A percentile compares a stretch with the other conserved stretches of the same genome.
phyloP scores from a whole-genome alignment of 2,113 vertebrate genomes.

The Sprattus sprattus region DNA sequence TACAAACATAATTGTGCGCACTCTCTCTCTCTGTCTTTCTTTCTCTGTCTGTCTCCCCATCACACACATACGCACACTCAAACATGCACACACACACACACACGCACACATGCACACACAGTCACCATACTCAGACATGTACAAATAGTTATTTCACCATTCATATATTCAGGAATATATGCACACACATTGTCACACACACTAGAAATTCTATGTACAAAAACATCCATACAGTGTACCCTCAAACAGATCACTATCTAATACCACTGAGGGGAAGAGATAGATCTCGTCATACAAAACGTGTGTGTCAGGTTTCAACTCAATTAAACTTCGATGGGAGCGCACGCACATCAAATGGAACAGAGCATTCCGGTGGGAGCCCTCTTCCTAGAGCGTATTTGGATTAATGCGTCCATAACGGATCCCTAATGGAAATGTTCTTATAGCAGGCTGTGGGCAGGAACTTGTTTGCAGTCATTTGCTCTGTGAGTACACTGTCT shows the following conservation, averaged over 20 bases:
- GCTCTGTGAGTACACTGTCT: neutral
- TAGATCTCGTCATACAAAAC: neutral
- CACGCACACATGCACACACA: neutral
- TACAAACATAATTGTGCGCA: neutral
- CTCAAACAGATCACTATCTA: constrained; percentile 4
- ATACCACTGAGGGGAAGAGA: constrained; percentile 28
- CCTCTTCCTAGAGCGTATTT: neutral
- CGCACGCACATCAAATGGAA: neutral
- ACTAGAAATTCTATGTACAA: neutral
- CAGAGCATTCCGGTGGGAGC: neutral
- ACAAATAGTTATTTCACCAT: neutral
- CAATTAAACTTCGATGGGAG: neutral
- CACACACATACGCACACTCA: neutral
- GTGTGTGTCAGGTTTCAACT: neutral
- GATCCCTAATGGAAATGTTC: constrained; percentile 27
- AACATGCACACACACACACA: neutral
- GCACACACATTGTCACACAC: neutral
- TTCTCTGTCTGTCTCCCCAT: neutral
- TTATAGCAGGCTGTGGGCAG: constrained; percentile 13
- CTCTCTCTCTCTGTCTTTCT: neutral
- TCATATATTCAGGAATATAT: neutral
- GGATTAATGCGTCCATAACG: neutral
- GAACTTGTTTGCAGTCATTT: neutral
- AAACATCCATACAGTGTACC: neutral
- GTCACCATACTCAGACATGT: neutral